These are phyloP conservation scores for Oxytorus armatus DNA, from an alignment of 2,888 invertebrate genomes.

Conservation along the genomic window DNA sequence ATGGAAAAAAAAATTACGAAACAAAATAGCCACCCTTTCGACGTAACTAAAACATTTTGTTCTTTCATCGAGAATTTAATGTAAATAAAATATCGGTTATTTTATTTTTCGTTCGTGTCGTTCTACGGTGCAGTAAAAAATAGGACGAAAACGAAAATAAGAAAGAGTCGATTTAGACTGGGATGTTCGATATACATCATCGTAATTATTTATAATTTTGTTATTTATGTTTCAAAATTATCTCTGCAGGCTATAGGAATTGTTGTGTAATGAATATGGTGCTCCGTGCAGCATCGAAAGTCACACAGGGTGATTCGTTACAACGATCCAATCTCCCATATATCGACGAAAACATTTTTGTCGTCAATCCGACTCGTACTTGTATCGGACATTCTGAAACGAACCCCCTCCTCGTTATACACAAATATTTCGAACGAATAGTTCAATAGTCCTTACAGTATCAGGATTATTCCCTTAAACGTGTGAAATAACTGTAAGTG, in stretches of 20 bases:
- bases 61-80: too few relatives aligned
- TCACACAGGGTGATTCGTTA: conserved; percentile 39
- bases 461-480: neutral
- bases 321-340: conserved; percentile 24
- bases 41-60: too few relatives aligned
- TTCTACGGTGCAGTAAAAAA: too few relatives aligned
- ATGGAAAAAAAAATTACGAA: too few relatives aligned
- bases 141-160: neutral
- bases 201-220: conserved; percentile 16
- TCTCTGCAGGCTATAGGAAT: conserved; percentile 67
- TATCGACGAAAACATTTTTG: conserved; percentile 23
- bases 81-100: too few relatives aligned
- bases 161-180: conserved; percentile 1
- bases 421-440: neutral
- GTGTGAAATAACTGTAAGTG: conserved; percentile 27
- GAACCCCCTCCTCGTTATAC: neutral
- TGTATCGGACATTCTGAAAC: neutral
- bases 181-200: conserved; percentile 6
- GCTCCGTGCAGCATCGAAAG: conserved; percentile 19
- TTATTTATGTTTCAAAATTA: conserved; percentile 40
- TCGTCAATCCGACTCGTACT: conserved; percentile 11
- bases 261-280: conserved; percentile 51
- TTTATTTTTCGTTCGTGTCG: too few relatives aligned
- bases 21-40: too few relatives aligned
- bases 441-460: neutral